Percentiles rank a stretch among this genome's conserved stretches.
These are phyloP conservation scores for Prochilodus magdalenae DNA, from an alignment of 2,113 vertebrate species.

Conservation along the genomic window DNA sequence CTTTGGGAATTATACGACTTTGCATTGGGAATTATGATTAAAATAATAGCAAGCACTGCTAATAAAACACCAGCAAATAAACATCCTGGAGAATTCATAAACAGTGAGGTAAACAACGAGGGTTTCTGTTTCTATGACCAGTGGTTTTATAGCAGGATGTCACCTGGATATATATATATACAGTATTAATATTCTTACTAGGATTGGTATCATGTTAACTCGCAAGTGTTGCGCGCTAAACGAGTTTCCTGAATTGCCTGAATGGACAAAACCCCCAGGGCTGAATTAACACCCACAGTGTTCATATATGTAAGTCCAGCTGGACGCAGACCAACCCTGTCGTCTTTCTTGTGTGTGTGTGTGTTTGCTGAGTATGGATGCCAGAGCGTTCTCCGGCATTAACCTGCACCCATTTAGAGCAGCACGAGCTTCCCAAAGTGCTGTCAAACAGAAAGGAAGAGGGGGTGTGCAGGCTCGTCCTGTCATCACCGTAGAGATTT, in stretches of 20 bases:
- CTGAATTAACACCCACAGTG: background rate
- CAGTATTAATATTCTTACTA: background rate
- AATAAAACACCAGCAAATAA: background rate
- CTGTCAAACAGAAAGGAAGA: slow-evolving; percentile 37
- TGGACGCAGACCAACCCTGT: background rate
- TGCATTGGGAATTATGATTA: background rate
- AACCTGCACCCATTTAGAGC: background rate
- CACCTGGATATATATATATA: no score
- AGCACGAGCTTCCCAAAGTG: slow-evolving; percentile 11
- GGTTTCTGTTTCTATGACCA: no score
- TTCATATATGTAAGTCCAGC: background rate
- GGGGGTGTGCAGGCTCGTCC: slow-evolving; percentile 14
- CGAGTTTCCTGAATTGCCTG: background rate
- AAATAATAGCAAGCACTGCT: no score
- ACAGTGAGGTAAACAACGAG: background rate
- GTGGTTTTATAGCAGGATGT: no score
- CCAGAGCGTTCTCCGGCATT: slow-evolving; percentile 19
- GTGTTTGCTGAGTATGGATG: slow-evolving; percentile 31
- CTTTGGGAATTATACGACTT: background rate
- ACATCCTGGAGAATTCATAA: background rate
- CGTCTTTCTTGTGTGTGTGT: no score
- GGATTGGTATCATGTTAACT: background rate
- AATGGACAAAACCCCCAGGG: background rate
- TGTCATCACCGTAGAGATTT: slow-evolving; percentile 49
- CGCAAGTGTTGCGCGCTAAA: background rate